Base-by-base conservation (phyloP, 2,797 vertebrate species). In the Hippoglossus hippoglossus region DNA sequence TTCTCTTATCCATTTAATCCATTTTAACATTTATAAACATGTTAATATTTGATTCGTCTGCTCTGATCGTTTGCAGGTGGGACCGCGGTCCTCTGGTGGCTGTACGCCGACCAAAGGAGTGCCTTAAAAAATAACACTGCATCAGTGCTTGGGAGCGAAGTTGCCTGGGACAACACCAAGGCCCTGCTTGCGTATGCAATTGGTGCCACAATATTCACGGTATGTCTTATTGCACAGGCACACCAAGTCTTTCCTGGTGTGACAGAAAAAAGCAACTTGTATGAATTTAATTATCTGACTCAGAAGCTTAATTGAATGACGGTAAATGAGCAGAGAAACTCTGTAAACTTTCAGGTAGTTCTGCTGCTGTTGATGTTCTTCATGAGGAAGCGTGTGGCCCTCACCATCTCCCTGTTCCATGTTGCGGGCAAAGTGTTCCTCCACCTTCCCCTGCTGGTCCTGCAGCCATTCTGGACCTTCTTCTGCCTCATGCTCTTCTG, bases 401-500 rank as follows among this genome's bases (percentile, higher is more conserved):
- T 99, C 87, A 98, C 98, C 71, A 98, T 99, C 72, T 94, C 97
- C 80, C 93, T 99, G 91, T 99, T 99, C 86, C 97, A 98, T 0
- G 97, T 99, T 89, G 98, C 98, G 2, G 97, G 98, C 57, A 98
- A 98, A 86, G 97, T 99, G 71, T 99, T 99, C 87, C 95, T 95
- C 73, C 94, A 97, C 86, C 91, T 99, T 86, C 98, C 98, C 0
- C 88, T 99, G 70, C 93, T 99, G 74, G 96, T 94, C 77, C 93
- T 99, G 91, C 98, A 99, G 81, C 98, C 98, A 12, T 95, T 99
- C 83, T 99, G 97, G 97, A 99, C 98, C 22, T 99, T 99, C 85
- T 92, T 99, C 77, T 95, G 95, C 72, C 96, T 99, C 86, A 94
- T 98, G 82, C 82, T 98, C 15, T 99, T 99, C 92, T 99, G 98